Evolutionary conservation across 2,797 vertebrate genomes (phyloP).

Genomic region (Benthosema pterotum): DNA sequence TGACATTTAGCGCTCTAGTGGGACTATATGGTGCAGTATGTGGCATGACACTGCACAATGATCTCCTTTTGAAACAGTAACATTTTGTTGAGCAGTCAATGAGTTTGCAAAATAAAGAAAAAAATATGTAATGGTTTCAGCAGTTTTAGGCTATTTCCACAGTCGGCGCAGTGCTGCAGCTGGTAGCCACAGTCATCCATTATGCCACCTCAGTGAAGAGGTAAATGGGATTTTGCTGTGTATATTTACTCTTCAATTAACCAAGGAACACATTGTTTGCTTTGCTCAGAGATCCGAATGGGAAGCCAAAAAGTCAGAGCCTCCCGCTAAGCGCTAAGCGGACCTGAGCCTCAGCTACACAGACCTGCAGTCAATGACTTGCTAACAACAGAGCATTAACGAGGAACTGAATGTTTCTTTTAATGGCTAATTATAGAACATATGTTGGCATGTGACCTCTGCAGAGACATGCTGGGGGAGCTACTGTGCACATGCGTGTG

Average conservation of each 20-base stretch:
- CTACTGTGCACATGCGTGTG: constrained; percentile 25
- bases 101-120: too few species aligned
- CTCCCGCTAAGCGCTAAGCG: not conserved
- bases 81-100: not conserved
- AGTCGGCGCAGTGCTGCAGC: too few species aligned
- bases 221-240: constrained; percentile 39
- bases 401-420: constrained; percentile 58
- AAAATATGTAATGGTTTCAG: too few species aligned
- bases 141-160: too few species aligned
- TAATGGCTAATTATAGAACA: constrained; percentile 57
- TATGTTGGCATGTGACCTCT: constrained; percentile 38
- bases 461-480: not conserved
- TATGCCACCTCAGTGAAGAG: not conserved
- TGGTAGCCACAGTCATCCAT: not conserved
- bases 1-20: constrained; percentile 11
- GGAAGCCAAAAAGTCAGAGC: constrained; percentile 5
- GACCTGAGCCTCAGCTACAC: not conserved
- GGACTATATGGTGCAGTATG: not conserved
- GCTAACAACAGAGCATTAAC: constrained; percentile 38
- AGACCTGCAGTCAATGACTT: constrained; percentile 11
- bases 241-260: constrained; percentile 20
- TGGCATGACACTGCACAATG: constrained; percentile 9
- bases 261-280: constrained; percentile 15
- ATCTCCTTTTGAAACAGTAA: not conserved
- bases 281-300: not conserved